These are phyloP conservation scores for Drosophila affinis DNA, from an alignment of 2,888 invertebrate species.

Conservation along the genomic window DNA sequence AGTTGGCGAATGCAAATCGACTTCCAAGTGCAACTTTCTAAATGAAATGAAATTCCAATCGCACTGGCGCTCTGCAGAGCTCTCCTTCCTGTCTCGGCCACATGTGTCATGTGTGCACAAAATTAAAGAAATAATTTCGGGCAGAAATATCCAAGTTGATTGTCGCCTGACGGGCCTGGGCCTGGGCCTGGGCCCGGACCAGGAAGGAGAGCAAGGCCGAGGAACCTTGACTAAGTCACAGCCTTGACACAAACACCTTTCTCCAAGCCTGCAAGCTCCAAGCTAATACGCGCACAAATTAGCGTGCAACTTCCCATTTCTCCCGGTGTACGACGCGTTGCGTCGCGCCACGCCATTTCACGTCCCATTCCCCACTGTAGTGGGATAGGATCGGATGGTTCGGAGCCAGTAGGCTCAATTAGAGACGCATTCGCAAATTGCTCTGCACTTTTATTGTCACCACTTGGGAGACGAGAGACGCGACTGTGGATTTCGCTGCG, in stretches of 20 bases:
- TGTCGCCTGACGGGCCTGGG: constrained; percentile 71
- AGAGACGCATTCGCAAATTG: constrained; percentile 76
- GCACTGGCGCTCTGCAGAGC: constrained; percentile 5
- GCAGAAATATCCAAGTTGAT: constrained; percentile 81
- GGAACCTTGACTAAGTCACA: constrained; percentile 61
- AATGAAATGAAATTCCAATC: constrained; percentile 60
- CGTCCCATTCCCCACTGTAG: background rate
- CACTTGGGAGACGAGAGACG: constrained; percentile 47
- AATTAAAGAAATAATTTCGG: constrained; percentile 81
- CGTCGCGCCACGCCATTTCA: background rate
- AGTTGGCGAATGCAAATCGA: constrained; percentile 74
- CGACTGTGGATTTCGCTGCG: constrained; percentile 52
- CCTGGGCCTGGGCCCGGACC: background rate
- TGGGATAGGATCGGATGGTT: background rate
- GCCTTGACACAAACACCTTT: constrained; percentile 61
- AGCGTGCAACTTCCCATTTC: background rate
- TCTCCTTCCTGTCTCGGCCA: constrained; percentile 13
- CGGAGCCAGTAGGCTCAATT: constrained; percentile 61
- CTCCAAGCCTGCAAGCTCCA: constrained; percentile 41
- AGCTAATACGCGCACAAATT: constrained; percentile 29
- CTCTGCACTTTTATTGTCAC: constrained; percentile 77
- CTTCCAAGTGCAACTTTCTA: constrained; percentile 72
- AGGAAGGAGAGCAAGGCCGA: constrained; percentile 39
- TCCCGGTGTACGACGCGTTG: background rate
- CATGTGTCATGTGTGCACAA: constrained; percentile 61